phyloP scores from a whole-genome alignment of 2,797 vertebrate species.

The Lepilemur ruficaudatus region DNA sequence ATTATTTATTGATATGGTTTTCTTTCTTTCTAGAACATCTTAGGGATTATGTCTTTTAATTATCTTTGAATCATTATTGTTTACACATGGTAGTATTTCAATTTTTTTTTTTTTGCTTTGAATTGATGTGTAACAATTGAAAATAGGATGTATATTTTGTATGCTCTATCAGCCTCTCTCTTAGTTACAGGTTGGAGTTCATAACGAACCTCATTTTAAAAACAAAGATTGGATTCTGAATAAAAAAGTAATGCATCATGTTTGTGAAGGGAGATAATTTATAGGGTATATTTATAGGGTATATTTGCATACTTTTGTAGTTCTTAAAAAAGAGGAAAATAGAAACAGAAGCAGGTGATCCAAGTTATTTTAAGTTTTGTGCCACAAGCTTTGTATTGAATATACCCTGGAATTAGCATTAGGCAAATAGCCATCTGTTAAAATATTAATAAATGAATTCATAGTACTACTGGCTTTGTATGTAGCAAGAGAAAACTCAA shows the following conservation, averaged over 20 bases:
- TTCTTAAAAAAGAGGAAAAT: neutral
- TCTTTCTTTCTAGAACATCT: neutral
- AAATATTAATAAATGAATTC: constrained; percentile 5
- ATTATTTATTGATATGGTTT: neutral
- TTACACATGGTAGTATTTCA: neutral
- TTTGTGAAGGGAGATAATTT: neutral
- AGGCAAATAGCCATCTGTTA: neutral
- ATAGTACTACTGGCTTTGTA: neutral
- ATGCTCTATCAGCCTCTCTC: neutral
- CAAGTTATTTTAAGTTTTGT: neutral
- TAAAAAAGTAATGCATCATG: neutral
- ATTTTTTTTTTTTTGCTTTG: neutral
- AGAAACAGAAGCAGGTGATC: neutral
- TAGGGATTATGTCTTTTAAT: neutral
- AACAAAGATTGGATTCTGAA: neutral
- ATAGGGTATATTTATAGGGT: neutral
- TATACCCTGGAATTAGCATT: neutral
- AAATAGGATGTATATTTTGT: neutral
- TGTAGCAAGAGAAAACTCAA: neutral
- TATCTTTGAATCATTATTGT: neutral
- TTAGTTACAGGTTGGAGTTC: neutral
- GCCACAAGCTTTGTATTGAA: neutral
- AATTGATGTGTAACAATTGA: neutral
- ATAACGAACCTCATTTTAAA: constrained; percentile 40
- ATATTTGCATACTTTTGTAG: neutral